Evolutionary conservation across 1,140 invertebrate genomes (phyloP).

Genomic region (Hylaeus anthracinus): DNA sequence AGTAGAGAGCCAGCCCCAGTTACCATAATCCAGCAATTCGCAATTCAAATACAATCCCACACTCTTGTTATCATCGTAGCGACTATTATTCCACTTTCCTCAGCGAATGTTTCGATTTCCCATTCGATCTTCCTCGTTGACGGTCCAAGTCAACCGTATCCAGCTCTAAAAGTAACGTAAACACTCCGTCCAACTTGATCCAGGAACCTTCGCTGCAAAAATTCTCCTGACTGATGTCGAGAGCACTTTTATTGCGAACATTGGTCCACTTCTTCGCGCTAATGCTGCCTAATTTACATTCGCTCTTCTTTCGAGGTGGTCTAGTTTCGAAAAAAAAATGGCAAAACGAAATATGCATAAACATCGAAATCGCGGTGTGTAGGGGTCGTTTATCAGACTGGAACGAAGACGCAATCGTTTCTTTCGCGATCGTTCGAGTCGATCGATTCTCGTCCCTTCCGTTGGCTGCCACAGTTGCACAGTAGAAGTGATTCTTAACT

Average conservation of each 20-base stretch:
- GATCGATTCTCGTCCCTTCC: slow-evolving; percentile 31
- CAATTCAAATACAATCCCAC: not conserved
- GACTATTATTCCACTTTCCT: slow-evolving; percentile 2
- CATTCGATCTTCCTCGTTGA: no score
- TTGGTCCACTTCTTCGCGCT: slow-evolving; percentile 11
- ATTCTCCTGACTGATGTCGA: not conserved
- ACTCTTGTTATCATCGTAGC: not conserved
- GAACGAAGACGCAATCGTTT: slow-evolving; percentile 44
- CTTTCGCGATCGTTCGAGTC: slow-evolving; percentile 43
- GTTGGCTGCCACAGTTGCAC: not conserved
- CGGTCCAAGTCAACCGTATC: slow-evolving; percentile 2
- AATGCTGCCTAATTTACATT: slow-evolving; percentile 4
- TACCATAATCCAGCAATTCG: not conserved
- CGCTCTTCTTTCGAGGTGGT: not conserved
- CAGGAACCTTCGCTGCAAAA: not conserved
- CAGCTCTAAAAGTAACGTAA: slow-evolving; percentile 4
- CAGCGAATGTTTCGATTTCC: not conserved
- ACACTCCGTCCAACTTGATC: not conserved
- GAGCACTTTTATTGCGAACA: slow-evolving; percentile 15
- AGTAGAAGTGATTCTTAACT: no score
- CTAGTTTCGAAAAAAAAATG: not conserved
- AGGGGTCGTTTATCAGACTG: slow-evolving; percentile 40
- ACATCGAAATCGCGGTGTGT: slow-evolving; percentile 23
- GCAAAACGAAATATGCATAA: slow-evolving; percentile 7
- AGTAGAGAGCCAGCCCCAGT: not conserved